Evolutionary conservation across 1,140 invertebrate species (phyloP), one percentile per base, ranked within the genome.

Genomic region (Dermatophagoides farinae): DNA sequence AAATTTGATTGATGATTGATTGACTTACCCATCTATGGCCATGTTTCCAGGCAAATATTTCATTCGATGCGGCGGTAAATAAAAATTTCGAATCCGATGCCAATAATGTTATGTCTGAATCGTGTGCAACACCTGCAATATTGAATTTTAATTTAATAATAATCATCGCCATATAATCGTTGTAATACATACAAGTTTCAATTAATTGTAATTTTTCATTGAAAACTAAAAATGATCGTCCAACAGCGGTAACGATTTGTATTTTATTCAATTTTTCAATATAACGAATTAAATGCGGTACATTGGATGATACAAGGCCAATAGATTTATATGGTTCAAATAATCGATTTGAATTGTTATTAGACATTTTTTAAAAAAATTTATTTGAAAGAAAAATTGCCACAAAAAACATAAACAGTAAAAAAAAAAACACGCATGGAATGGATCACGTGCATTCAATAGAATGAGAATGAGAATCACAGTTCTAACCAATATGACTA

Each of bases 11-110:
- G n/a, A n/a, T 31, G 31, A 31, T 31, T 31, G 31, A 31, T 31
- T 31, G 31, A 52, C 40, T 37, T 16, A 62, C 61, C 40, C 52
- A 25, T 60, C 55, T 62, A 39, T 59, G 61, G 6, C 88, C 88
- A 74, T 86, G 76, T 67, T 82, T 77, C 85, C 90, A 96, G 0
- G 86, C 87, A 67, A 81, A 85, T 66, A 96, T 81, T 18, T 79
- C 74, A 63, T 84, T 81, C 59, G 69, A 68, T 71, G 81, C 80
- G 0, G 83, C 84, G 10, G 88, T 87, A 69, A 85, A 97, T 2
- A 92, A 80, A 66, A 85, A 81, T 68, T 76, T 82, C 22, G 78
- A 77, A 72, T 95, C 88, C 0, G 80, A 82, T 54, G 81, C 78
- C 67, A 96, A 70, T 66, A 82, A 84, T 25, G 79, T 82, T 64